Evolutionary conservation across 2,888 invertebrate genomes (phyloP), one percentile per base, ranked within the genome.

Genomic region (Cataglyphis cursor): DNA sequence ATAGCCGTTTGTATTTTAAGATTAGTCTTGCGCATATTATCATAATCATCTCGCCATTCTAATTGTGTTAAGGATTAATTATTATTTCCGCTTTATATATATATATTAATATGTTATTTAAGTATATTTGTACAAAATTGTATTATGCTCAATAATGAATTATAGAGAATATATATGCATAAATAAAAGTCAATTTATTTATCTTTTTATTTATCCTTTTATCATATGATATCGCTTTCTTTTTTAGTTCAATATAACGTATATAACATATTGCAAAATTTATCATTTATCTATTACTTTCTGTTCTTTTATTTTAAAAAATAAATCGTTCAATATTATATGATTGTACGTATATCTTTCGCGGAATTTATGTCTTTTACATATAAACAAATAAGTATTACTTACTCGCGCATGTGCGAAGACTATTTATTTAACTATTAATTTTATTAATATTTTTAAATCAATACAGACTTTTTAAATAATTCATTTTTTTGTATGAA

Each of bases 91-190:
- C 31, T 35, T 73, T 87, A 35, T 35, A 35, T 35, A 31, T 31
- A 31, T 31, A 35, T 35, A 82, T 75, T 84, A 72, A 83, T 84
- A 82, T 57, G 48, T 70, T 87, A 84, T 87, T 89, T 88, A 89
- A 89, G 57, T 72, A 44, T 84, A 85, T 62, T 65, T 62, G 81
- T 85, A 74, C 65, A 78, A 76, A 81, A 85, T 81, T 87, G 89
- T 89, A 89, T 84, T 65, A 87, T 72, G 83, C 64, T 83, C 81
- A 82, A 87, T 80, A 65, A 85, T 89, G 84, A 85, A 89, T 84
- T 73, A 84, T 73, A 84, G 78, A 89, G 31, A 64, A 76, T 81
- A 65, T 61, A 41, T 44, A 68, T 78, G 59, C 44, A 78, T 78
- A 3, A 68, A 24, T 59, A 4, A 24, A 65, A 48, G 9, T 1